Percentiles rank a stretch among this genome's conserved stretches.
Conservation (phyloP, 2,113 vertebrate genomes). For the Pelmatolapia mariae region DNA sequence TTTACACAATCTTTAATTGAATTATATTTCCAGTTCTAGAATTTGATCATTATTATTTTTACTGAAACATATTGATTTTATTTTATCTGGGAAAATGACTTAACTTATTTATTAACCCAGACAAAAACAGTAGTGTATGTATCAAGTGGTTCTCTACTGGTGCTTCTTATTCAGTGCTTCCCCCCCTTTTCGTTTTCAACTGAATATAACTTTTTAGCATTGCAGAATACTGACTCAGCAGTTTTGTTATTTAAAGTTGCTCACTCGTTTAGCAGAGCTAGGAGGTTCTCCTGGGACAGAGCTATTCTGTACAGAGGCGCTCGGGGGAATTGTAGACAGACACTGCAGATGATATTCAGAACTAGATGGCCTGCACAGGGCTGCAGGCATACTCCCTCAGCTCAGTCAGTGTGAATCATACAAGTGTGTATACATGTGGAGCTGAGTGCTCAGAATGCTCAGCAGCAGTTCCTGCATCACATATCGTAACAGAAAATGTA, state of each 20-base stretch:
- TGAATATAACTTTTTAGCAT: background rate
- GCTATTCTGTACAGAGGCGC: background rate
- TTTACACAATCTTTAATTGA: background rate
- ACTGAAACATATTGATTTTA: background rate
- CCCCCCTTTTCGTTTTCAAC: background rate
- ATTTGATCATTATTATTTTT: background rate
- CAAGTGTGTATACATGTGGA: background rate
- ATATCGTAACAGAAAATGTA: background rate
- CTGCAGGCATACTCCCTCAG: conserved; percentile 21
- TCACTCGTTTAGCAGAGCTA: background rate
- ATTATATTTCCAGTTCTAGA: background rate
- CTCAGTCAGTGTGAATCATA: conserved; percentile 12
- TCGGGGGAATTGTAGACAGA: background rate
- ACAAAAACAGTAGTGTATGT: background rate
- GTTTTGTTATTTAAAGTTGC: background rate
- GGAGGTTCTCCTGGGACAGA: background rate
- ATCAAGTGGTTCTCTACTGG: background rate
- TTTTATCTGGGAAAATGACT: background rate
- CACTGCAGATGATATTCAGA: conserved; percentile 5
- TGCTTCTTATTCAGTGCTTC: background rate
- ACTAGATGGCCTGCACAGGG: background rate
- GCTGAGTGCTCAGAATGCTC: background rate
- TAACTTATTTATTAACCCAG: background rate
- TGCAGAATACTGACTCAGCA: background rate
- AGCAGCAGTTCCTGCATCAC: background rate